Conservation (phyloP, 2,888 invertebrate genomes). For the Apodemia duryi region DNA sequence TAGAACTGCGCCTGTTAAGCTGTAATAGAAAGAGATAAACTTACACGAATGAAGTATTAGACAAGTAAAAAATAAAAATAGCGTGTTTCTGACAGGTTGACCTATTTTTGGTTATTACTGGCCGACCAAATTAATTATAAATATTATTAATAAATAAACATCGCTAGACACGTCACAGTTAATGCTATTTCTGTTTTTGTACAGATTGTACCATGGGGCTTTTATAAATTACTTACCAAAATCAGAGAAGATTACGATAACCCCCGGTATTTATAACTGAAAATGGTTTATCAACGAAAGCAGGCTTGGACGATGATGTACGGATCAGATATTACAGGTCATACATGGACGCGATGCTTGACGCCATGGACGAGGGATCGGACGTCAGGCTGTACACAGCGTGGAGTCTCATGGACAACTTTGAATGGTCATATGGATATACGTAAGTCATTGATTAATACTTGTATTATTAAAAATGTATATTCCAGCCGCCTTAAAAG, state of each 20-base stretch:
- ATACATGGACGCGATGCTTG: slow-evolving; percentile 47
- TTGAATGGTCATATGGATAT: slow-evolving; percentile 40
- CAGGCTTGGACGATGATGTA: slow-evolving; percentile 42
- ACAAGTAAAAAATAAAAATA: too few relatives aligned
- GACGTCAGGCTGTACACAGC: slow-evolving; percentile 36
- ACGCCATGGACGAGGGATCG: slow-evolving; percentile 41
- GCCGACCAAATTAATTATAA: too few relatives aligned
- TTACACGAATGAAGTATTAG: too few relatives aligned
- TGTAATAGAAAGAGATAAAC: too few relatives aligned
- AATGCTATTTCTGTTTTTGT: slow-evolving; percentile 9
- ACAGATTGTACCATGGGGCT: slow-evolving; percentile 69
- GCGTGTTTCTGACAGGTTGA: too few relatives aligned
- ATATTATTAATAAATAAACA: too few relatives aligned
- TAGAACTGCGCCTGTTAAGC: too few relatives aligned
- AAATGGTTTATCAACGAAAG: slow-evolving; percentile 15
- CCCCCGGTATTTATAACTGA: slow-evolving; percentile 25
- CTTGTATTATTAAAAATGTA: too few relatives aligned
- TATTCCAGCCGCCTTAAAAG: too few relatives aligned
- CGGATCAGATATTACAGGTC: slow-evolving; percentile 44
- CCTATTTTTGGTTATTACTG: too few relatives aligned
- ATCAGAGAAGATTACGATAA: slow-evolving; percentile 49
- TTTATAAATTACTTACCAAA: slow-evolving; percentile 68
- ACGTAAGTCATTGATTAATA: slow-evolving; percentile 30
- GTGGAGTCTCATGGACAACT: slow-evolving; percentile 44
- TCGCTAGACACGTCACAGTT: too few relatives aligned